Evolutionary conservation across 2,113 vertebrate genomes (phyloP), one percentile per base, ranked within the genome.

Genomic region (Dryoscopus gambensis): DNA sequence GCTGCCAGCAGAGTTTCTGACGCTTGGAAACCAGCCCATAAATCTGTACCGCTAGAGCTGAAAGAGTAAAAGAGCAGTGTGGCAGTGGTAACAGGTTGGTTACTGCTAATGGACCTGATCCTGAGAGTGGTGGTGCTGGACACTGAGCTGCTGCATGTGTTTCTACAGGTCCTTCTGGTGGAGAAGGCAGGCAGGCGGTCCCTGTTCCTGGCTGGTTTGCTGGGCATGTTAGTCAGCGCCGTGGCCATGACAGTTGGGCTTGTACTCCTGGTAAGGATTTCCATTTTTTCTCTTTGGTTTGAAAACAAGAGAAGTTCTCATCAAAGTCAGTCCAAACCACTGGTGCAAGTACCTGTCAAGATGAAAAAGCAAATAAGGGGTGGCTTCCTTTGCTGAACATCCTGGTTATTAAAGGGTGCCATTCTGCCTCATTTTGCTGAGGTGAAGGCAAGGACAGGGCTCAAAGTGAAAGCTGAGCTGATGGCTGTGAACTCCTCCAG

Each of bases 191-290:
- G 99, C 46, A 98, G 99, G 57, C 96, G 99, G 22, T 98, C 98
- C 4, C 96, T 99, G 81, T 98, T 98, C 92, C 90, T 99, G 22
- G 95, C 96, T 13, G 99, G 99, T 46, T 97, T 99, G 85, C 94
- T 92, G 55, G 99, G 99, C 44, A 99, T 99, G 99, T 98, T 98
- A 82, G 47, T 98, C 84, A 99, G 99, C 11, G 97, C 99, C 0
- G 57, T 99, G 69, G 97, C 97, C 93, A 99, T 99, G 99, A 99
- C 99, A 0, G 90, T 99, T 31, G 99, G 99, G 82, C 98, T 99
- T 14, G 97, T 95, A 33, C 96, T 99, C 10, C 98, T 98, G 99
- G 99, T 99, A 97, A 97, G 98, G 91, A 74, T 44, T 87, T 73
- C 35, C 2, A 10, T 27, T 63, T 89, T 65, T 70, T 44, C 23